Conservation (phyloP, 1,140 invertebrate species). For the Cecropterus lyciades region DNA sequence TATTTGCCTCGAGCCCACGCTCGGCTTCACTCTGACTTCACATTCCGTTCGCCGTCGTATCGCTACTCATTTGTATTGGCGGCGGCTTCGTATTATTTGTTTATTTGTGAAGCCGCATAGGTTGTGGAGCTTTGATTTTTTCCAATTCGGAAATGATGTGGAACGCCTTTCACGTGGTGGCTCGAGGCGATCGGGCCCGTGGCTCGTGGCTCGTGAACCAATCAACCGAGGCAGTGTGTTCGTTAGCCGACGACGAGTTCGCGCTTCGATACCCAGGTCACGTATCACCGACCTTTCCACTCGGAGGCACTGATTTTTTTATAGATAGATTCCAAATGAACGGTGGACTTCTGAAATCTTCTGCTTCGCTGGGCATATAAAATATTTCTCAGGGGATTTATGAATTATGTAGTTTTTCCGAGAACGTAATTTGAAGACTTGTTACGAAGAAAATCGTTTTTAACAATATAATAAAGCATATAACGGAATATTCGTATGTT, state of each 20-base stretch:
- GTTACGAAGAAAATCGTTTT: no score
- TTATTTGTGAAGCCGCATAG: conserved; percentile 78
- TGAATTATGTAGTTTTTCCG: not conserved
- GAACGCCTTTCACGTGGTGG: conserved; percentile 52
- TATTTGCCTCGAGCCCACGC: conserved; percentile 77
- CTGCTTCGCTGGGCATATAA: not conserved
- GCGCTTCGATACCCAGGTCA: conserved; percentile 71
- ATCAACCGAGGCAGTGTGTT: conserved; percentile 70
- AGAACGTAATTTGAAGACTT: no score
- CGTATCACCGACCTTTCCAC: conserved; percentile 78
- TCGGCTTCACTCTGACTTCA: conserved; percentile 66
- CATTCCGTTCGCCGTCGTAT: conserved; percentile 71
- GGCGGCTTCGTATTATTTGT: conserved; percentile 77
- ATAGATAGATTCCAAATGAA: conserved; percentile 52
- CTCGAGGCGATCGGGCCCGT: conserved; percentile 59
- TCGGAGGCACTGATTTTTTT: conserved; percentile 75
- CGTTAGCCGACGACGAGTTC: conserved; percentile 68
- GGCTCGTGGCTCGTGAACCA: conserved; percentile 54
- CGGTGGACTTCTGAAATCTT: conserved; percentile 15
- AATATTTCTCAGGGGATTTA: not conserved
- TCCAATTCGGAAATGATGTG: conserved; percentile 80
- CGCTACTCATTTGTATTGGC: conserved; percentile 81
- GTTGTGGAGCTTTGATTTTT: conserved; percentile 78
- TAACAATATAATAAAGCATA: no score
- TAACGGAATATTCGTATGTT: no score